A percentile compares a stretch with the other conserved stretches of the same genome.
Evolutionary conservation across 2,113 vertebrate genomes (phyloP).

Genomic region (Mesitornis unicolor): DNA sequence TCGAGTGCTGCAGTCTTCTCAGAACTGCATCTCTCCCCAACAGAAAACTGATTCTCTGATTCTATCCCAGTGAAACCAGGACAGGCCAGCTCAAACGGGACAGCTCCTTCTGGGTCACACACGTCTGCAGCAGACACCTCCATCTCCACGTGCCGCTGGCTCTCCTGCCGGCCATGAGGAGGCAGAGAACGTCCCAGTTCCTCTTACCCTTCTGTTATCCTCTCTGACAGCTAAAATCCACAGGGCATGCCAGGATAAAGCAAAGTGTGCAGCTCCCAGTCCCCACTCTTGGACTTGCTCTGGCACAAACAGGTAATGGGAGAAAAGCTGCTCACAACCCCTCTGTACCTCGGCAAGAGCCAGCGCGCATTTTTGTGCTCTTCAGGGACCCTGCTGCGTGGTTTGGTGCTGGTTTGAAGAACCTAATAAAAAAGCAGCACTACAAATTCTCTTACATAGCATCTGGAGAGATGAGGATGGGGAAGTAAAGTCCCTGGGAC

Average conservation of each 20-base stretch:
- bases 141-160: background rate
- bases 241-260: background rate
- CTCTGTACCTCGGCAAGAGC: background rate
- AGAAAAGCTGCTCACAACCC: background rate
- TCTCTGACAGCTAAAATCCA: background rate
- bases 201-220: background rate
- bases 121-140: background rate
- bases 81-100: background rate
- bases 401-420: background rate
- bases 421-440: background rate
- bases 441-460: background rate
- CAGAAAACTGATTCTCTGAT: too few relatives aligned
- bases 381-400: background rate
- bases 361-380: fast-evolving
- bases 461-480: background rate
- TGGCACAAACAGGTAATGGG: background rate
- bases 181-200: background rate
- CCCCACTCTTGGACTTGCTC: background rate
- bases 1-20: too few relatives aligned
- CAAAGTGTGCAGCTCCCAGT: background rate
- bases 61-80: too few relatives aligned
- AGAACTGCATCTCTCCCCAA: too few relatives aligned
- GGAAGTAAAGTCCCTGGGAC: background rate
- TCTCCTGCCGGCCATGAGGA: background rate
- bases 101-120: background rate